phyloP scores from a whole-genome alignment of 1,140 invertebrate species.

The Trachelipus rathkii region DNA sequence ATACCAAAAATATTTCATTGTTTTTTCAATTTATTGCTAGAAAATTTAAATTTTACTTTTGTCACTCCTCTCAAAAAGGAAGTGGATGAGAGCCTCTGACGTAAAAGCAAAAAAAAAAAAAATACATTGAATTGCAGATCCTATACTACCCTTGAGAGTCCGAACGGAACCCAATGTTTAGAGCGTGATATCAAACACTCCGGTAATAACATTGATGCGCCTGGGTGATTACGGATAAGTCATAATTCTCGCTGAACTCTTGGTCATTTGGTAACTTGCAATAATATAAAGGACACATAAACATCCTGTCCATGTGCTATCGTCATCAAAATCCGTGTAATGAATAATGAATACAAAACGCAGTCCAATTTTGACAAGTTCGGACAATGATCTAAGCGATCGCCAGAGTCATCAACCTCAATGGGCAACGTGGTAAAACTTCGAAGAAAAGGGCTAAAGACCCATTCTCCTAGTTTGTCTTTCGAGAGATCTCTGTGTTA shows the following conservation, averaged over 20 bases:
- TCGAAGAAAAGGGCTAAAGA: constrained; percentile 71
- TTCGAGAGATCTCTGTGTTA: constrained; percentile 21
- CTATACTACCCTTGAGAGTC: neutral
- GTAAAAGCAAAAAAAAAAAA: too few species aligned
- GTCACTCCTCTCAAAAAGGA: too few species aligned
- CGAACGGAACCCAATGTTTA: neutral
- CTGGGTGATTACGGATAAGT: constrained; percentile 85
- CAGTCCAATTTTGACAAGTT: constrained; percentile 89
- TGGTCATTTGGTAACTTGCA: constrained; percentile 67
- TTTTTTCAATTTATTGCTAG: too few species aligned
- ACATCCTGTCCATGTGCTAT: constrained; percentile 91
- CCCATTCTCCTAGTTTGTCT: constrained; percentile 56
- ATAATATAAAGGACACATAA: constrained; percentile 96
- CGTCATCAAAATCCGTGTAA: constrained; percentile 71
- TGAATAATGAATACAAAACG: constrained; percentile 86
- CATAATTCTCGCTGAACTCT: constrained; percentile 88
- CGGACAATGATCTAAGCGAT: constrained; percentile 64
- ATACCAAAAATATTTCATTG: too few species aligned
- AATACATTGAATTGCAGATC: too few species aligned
- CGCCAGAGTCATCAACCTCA: constrained; percentile 87
- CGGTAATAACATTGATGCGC: constrained; percentile 88
- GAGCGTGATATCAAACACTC: constrained; percentile 60
- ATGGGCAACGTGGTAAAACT: constrained; percentile 90
- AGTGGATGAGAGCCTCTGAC: too few species aligned
- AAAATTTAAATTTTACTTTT: too few species aligned